phyloP scores from a whole-genome alignment of 2,797 vertebrate species.

The Amblyraja radiata region DNA sequence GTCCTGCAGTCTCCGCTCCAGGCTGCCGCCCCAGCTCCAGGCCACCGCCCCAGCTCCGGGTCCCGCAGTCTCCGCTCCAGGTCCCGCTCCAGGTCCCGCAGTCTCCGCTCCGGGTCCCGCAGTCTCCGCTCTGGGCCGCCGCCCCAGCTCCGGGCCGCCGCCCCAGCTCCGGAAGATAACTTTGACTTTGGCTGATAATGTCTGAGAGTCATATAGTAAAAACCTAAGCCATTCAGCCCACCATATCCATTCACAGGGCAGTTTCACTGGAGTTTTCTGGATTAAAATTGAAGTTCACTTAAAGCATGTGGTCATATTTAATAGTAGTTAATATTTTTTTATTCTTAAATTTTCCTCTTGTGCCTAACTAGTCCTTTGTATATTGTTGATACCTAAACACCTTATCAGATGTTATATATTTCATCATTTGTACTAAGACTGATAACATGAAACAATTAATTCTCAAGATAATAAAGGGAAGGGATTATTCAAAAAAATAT shows the following conservation, averaged over 20 bases:
- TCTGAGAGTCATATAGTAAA: too few species aligned
- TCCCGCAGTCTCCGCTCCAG: too few species aligned
- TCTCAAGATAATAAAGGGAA: neutral
- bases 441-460: neutral
- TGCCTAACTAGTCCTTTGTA: neutral
- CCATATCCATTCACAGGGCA: neutral
- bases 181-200: neutral
- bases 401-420: neutral
- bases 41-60: too few species aligned
- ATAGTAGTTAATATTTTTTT: neutral
- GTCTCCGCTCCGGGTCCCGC: too few species aligned
- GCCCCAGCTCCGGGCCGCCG: too few species aligned
- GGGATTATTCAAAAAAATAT: neutral
- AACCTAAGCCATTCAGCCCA: too few species aligned
- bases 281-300: neutral
- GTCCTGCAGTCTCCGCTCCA: too few species aligned
- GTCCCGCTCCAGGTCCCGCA: too few species aligned
- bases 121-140: too few species aligned
- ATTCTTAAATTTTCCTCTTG: neutral
- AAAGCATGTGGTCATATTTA: neutral
- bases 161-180: neutral
- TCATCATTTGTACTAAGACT: neutral
- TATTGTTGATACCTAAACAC: neutral
- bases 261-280: neutral
- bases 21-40: too few species aligned